Percentiles rank a stretch among this genome's conserved stretches.
These are phyloP conservation scores for Chaenogobius annularis DNA, from an alignment of 2,113 vertebrate genomes.

Conservation along the genomic window DNA sequence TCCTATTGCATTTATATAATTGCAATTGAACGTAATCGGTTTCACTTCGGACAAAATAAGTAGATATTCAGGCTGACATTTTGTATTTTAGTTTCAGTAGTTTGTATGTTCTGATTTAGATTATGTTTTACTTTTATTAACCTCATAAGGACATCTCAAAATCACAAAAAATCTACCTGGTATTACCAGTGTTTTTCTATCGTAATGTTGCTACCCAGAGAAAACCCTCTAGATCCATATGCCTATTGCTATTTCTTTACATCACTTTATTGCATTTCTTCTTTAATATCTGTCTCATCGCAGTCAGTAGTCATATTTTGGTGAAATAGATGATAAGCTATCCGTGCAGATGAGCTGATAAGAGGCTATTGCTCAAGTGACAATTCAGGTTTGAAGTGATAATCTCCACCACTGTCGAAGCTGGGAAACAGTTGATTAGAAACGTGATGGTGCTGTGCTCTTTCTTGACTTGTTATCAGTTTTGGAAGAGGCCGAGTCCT, in stretches of 20 bases:
- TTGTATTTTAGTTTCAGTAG: too few relatives aligned
- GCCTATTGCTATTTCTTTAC: neutral
- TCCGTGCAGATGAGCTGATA: slow-evolving; percentile 22
- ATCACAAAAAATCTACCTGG: too few relatives aligned
- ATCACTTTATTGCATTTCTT: neutral
- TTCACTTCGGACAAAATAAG: too few relatives aligned
- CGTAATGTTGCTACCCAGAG: too few relatives aligned
- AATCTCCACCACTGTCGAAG: slow-evolving; percentile 25
- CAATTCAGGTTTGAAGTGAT: slow-evolving; percentile 39
- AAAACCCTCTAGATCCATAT: too few relatives aligned
- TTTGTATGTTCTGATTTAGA: too few relatives aligned
- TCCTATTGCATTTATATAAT: too few relatives aligned
- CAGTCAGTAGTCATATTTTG: slow-evolving; percentile 16
- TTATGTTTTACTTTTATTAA: too few relatives aligned
- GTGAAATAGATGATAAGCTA: slow-evolving; percentile 27
- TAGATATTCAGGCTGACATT: too few relatives aligned
- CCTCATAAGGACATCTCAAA: too few relatives aligned
- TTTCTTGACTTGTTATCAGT: slow-evolving; percentile 22
- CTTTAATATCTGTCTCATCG: neutral
- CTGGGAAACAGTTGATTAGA: slow-evolving; percentile 31
- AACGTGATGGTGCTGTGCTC: slow-evolving; percentile 11
- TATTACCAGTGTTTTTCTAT: too few relatives aligned
- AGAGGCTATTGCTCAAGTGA: slow-evolving; percentile 37
- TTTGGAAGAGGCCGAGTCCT: slow-evolving; percentile 21
- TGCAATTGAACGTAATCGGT: too few relatives aligned